Conservation (phyloP, 2,113 vertebrate species). For the Microcebus lehilahytsara region DNA sequence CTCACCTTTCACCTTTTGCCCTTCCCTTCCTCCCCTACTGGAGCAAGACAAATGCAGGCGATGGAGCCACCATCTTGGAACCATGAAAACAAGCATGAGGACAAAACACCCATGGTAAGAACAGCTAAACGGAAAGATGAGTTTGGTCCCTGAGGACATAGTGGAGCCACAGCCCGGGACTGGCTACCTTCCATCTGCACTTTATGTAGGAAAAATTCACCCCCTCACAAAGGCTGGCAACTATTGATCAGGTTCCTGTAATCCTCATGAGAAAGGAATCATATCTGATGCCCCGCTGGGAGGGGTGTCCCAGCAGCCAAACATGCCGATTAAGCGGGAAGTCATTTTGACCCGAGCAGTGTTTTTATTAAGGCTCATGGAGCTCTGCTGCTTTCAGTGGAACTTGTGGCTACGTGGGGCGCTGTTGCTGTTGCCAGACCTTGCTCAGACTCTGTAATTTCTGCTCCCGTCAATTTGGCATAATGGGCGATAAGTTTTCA, state of each 20-base stretch:
- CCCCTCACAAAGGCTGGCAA: not conserved
- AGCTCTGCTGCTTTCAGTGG: not conserved
- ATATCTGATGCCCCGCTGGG: not conserved
- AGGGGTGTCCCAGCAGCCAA: not conserved
- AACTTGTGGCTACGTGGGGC: not conserved
- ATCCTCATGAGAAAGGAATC: not conserved
- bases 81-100: not conserved
- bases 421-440: not conserved
- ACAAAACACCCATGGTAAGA: not conserved
- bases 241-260: not conserved
- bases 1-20: not conserved
- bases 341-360: not conserved
- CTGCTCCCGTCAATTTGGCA: not conserved
- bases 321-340: not conserved
- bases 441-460: not conserved
- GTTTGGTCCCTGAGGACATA: not conserved
- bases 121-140: not conserved
- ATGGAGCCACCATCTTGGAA: not conserved
- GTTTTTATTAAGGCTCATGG: not conserved
- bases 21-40: not conserved
- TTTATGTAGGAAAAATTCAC: not conserved
- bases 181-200: not conserved
- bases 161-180: not conserved
- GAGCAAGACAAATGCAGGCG: not conserved
- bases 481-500: slow-evolving; percentile 18